Evolutionary conservation across 2,888 invertebrate species (phyloP).

Genomic region (Cosmopolites sordidus): DNA sequence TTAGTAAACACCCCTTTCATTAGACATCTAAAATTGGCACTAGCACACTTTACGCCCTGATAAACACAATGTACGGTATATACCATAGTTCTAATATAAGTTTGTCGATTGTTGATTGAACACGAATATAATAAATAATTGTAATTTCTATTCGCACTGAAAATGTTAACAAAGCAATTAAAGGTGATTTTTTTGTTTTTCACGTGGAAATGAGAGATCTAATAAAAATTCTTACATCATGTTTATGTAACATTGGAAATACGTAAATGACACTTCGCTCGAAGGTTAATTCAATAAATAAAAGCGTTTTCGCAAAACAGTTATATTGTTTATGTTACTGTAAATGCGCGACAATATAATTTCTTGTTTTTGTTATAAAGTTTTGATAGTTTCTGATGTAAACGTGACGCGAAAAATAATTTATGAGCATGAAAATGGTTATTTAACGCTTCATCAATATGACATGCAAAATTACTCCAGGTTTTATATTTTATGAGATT

Average conservation of each 20-base stretch:
- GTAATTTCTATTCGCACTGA: neutral
- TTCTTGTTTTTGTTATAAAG: neutral
- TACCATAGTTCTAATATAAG: too few species aligned
- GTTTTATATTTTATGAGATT: too few species aligned
- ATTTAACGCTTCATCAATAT: too few species aligned
- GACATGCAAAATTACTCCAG: too few species aligned
- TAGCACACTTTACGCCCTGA: too few species aligned
- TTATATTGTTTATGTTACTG: neutral
- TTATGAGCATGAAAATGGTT: too few species aligned
- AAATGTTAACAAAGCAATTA: neutral
- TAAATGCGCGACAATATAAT: neutral
- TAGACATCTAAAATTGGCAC: too few species aligned
- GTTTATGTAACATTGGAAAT: slow-evolving; percentile 19
- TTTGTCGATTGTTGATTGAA: too few species aligned
- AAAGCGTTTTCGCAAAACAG: slow-evolving; percentile 3
- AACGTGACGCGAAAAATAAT: too few species aligned
- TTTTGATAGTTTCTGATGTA: neutral
- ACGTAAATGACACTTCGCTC: slow-evolving; percentile 8
- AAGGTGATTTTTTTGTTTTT: slow-evolving; percentile 2
- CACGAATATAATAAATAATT: too few species aligned
- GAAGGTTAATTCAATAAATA: slow-evolving; percentile 16
- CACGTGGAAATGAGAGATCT: slow-evolving; percentile 14
- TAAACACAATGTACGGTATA: too few species aligned
- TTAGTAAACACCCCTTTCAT: too few species aligned
- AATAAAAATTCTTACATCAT: slow-evolving; percentile 20